A percentile compares a stretch with the other conserved stretches of the same genome.
These are phyloP conservation scores for Engraulis encrasicolus DNA, from an alignment of 2,113 vertebrate species.

Conservation along the genomic window DNA sequence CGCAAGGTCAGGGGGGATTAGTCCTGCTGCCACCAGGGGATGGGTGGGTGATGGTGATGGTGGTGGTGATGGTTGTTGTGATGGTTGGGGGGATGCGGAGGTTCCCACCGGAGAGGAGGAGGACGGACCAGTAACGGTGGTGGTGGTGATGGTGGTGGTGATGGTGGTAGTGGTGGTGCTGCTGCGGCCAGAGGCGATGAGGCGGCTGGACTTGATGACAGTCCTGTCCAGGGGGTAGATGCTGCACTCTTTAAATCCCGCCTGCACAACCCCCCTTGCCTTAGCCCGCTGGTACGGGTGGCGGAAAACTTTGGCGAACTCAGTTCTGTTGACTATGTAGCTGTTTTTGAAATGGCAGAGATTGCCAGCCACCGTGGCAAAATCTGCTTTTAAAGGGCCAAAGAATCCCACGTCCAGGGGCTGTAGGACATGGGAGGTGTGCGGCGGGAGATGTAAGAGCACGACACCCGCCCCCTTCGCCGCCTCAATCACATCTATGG, in stretches of 20 bases:
- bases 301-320: slow-evolving; percentile 12
- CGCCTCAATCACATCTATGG: background rate
- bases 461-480: slow-evolving; percentile 7
- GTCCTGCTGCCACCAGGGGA: too few relatives aligned
- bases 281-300: slow-evolving; percentile 18
- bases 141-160: too few relatives aligned
- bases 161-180: too few relatives aligned
- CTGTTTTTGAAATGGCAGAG: slow-evolving; percentile 18
- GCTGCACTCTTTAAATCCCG: slow-evolving; percentile 9
- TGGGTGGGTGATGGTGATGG: too few relatives aligned
- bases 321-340: background rate
- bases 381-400: slow-evolving; percentile 12
- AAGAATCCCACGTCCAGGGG: slow-evolving; percentile 27
- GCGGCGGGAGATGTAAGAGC: background rate
- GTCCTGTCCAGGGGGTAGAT: background rate
- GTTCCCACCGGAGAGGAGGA: too few relatives aligned
- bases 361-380: slow-evolving; percentile 30
- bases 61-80: too few relatives aligned
- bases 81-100: too few relatives aligned
- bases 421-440: slow-evolving; percentile 23
- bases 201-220: too few relatives aligned
- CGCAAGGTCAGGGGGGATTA: too few relatives aligned
- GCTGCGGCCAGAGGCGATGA: too few relatives aligned
- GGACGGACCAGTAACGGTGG: too few relatives aligned
- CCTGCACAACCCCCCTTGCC: background rate